phyloP scores from a whole-genome alignment of 2,797 vertebrate species.

The Staurois parvus region DNA sequence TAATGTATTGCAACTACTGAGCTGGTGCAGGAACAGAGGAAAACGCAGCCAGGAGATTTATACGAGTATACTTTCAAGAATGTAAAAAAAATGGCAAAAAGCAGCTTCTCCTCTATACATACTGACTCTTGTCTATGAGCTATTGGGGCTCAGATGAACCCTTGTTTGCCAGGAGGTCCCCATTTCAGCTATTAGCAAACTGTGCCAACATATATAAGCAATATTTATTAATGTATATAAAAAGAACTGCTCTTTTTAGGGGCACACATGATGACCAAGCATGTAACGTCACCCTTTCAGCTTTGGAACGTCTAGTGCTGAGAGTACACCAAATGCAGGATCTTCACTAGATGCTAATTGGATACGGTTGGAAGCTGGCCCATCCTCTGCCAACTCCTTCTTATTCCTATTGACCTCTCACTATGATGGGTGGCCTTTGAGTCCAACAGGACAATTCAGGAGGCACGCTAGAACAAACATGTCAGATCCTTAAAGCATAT shows the following conservation, averaged over 20 bases:
- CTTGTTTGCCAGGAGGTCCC: not conserved
- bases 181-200: not conserved
- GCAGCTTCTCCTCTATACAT: not conserved
- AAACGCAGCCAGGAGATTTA: constrained; percentile 27
- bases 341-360: too few relatives aligned
- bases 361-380: not conserved
- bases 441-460: too few relatives aligned
- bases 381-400: not conserved
- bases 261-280: too few relatives aligned
- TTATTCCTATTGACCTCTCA: not conserved
- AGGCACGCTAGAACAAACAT: too few relatives aligned
- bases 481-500: too few relatives aligned
- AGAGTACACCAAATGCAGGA: not conserved
- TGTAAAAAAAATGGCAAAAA: not conserved
- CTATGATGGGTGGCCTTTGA: too few relatives aligned
- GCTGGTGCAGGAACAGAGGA: constrained; percentile 33
- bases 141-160: not conserved
- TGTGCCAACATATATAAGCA: not conserved
- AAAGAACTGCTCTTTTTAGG: too few relatives aligned
- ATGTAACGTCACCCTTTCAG: not conserved
- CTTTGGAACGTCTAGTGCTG: too few relatives aligned
- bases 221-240: not conserved
- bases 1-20: constrained; percentile 46
- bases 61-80: constrained; percentile 8
- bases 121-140: not conserved